Evolutionary conservation across 2,888 invertebrate species (phyloP).

Genomic region (Lasiommata megera): DNA sequence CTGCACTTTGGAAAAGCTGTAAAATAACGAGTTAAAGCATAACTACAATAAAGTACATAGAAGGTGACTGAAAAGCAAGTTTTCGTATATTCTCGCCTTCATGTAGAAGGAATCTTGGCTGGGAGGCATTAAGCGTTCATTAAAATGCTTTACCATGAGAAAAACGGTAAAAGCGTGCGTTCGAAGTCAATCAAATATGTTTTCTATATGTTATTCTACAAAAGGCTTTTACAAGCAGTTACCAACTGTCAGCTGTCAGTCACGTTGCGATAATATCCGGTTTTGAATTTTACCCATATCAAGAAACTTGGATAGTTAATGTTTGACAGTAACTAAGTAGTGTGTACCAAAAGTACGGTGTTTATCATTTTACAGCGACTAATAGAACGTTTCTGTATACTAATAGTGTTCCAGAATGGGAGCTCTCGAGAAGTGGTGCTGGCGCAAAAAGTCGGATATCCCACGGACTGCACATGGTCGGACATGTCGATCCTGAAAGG

Average conservation of each 20-base stretch:
- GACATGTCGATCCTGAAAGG: too few relatives aligned
- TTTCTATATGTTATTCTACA: constrained; percentile 1
- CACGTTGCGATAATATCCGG: constrained; percentile 2
- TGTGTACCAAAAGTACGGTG: background rate
- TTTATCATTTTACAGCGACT: background rate
- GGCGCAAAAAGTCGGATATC: too few relatives aligned
- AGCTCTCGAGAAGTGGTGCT: too few relatives aligned
- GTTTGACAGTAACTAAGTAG: background rate
- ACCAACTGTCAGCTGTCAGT: constrained; percentile 5
- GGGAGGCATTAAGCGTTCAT: background rate
- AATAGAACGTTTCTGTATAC: background rate
- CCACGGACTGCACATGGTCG: too few relatives aligned
- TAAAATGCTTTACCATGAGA: background rate
- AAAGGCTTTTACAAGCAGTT: constrained; percentile 6
- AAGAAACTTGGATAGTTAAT: background rate
- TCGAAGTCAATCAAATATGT: constrained; percentile 8
- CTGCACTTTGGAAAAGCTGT: too few relatives aligned
- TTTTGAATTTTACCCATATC: constrained; percentile 1
- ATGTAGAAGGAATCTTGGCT: background rate
- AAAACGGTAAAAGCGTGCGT: constrained; percentile 1
- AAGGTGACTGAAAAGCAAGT: background rate
- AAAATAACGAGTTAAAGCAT: too few relatives aligned
- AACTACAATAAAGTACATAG: too few relatives aligned
- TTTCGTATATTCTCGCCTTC: background rate
- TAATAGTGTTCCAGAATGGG: too few relatives aligned